Conservation (phyloP, 2,113 vertebrate genomes). For the Datnioides undecimradiatus region DNA sequence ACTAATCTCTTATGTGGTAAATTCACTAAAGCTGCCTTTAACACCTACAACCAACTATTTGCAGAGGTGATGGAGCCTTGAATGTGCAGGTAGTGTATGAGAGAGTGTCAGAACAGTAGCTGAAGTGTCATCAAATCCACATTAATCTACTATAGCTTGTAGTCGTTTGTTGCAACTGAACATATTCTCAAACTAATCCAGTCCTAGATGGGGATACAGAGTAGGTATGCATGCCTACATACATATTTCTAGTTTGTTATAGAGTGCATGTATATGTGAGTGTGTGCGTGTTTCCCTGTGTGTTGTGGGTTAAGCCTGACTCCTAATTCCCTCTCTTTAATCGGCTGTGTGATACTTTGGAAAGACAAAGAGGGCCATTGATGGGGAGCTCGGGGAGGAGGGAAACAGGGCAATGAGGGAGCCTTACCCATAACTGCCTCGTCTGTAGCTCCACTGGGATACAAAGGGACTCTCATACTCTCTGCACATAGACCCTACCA, state of each 20-base stretch:
- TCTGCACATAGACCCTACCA: conserved; percentile 40
- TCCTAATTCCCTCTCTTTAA: conserved; percentile 85
- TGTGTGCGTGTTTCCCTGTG: conserved; percentile 28
- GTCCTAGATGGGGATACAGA: neutral
- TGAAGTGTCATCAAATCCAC: neutral
- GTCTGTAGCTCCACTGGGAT: conserved; percentile 75
- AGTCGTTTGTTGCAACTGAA: neutral
- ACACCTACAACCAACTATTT: neutral
- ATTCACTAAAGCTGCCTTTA: conserved; percentile 37
- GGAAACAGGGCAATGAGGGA: conserved; percentile 64
- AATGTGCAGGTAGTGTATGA: neutral
- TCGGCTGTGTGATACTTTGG: conserved; percentile 85
- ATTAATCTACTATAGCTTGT: neutral
- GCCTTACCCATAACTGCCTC: conserved; percentile 73
- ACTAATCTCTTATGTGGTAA: conserved; percentile 29
- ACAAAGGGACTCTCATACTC: conserved; percentile 81
- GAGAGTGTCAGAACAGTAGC: neutral
- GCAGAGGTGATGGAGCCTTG: neutral
- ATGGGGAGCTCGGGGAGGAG: conserved; percentile 59
- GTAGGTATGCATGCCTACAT: conserved; percentile 15
- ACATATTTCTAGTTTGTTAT: conserved; percentile 27
- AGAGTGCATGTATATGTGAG: conserved; percentile 11
- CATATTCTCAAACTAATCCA: conserved; percentile 22
- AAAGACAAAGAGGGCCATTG: conserved; percentile 85
- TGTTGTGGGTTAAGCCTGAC: conserved; percentile 74